Evolutionary conservation across 2,888 invertebrate species (phyloP), one percentile per base, ranked within the genome.

Genomic region (Ariolimax columbianus): DNA sequence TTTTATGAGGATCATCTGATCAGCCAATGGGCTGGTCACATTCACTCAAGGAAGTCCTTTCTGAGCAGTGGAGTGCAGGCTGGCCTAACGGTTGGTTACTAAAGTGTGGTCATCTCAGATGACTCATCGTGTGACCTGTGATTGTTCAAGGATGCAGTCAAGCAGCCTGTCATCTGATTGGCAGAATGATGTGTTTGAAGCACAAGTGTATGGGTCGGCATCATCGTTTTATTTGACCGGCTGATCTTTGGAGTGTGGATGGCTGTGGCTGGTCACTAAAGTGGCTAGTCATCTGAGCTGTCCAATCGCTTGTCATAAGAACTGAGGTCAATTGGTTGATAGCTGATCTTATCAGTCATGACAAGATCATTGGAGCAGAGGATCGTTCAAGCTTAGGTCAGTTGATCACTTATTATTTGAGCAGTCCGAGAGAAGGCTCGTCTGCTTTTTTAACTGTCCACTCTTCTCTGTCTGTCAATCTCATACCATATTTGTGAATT

Each of bases 11-110:
- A 47, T 73, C 73, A 36, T 47, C 43, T n/a, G 80, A 70, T 68
- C 80, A 70, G 80, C 70, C 80, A 70, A 33, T 30, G 47, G 70
- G 68, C 80, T 80, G 80, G 47, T 70, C 80, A 70, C 30, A 30
- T 43, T 19, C 38, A 70, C 9, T 23, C 70, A 36, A 38, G 68
- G 68, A 36, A 26, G 70, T 30, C 38, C 19, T 36, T 70, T 70
- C 38, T 70, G 80, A 47, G 30, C 43, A 6, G 17, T 30, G 47
- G 51, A 68, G 38, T 40, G 40, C 33, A 36, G 68, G 55, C 14
- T 36, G 59, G 79, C 59, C 38, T n/a, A 40, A 23, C 30, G 59
- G 63, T 36, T 80, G 70, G 43, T 70, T 70, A 68, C 51, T 47
- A 51, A 59, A 47, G 43, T 73, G 43, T 43, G 43, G n/a, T 73